Percentiles rank a stretch among this genome's conserved stretches.
These are phyloP conservation scores for Agraylea sexmaculata DNA, from an alignment of 1,140 invertebrate genomes.

Conservation along the genomic window DNA sequence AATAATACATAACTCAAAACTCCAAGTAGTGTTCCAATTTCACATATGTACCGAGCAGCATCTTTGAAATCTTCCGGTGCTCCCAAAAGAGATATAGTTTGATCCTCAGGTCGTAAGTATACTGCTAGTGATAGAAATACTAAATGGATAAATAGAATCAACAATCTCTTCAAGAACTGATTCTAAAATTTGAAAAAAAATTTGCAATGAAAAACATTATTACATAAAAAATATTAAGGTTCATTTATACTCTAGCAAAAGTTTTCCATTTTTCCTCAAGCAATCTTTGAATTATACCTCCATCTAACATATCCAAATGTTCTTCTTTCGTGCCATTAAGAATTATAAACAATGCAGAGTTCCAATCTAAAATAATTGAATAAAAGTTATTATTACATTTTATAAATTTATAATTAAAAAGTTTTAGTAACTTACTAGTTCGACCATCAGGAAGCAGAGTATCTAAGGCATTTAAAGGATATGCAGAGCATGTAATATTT, in stretches of 20 bases:
- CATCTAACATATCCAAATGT: slow-evolving; percentile 97
- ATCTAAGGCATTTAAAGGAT: slow-evolving; percentile 91
- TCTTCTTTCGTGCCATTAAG: slow-evolving; percentile 94
- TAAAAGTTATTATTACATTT: slow-evolving; percentile 1
- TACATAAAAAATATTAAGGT: slow-evolving; percentile 8
- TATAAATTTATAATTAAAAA: slow-evolving; percentile 1
- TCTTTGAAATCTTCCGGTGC: slow-evolving; percentile 35
- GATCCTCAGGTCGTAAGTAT: slow-evolving; percentile 67
- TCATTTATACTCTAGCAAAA: slow-evolving; percentile 72
- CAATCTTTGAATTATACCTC: slow-evolving; percentile 92
- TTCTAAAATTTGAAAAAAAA: slow-evolving; percentile 42
- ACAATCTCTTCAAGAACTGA: slow-evolving; percentile 84
- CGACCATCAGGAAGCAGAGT: slow-evolving; percentile 86
- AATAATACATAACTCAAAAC: slow-evolving; percentile 82
- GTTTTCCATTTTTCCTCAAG: slow-evolving; percentile 99
- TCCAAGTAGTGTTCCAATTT: slow-evolving; percentile 72
- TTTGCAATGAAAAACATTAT: slow-evolving; percentile 1
- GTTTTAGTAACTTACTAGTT: slow-evolving; percentile 62
- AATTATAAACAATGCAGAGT: slow-evolving; percentile 95
- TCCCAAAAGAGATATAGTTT: slow-evolving; percentile 30
- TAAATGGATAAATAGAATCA: slow-evolving; percentile 78
- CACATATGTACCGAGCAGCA: slow-evolving; percentile 59
- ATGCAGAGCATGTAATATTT: slow-evolving; percentile 97
- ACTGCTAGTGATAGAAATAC: slow-evolving; percentile 79
- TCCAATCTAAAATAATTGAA: slow-evolving; percentile 71